Percentiles rank a stretch among this genome's conserved stretches.
Conservation (phyloP, 2,797 vertebrate genomes). For the Chaunax sp. region DNA sequence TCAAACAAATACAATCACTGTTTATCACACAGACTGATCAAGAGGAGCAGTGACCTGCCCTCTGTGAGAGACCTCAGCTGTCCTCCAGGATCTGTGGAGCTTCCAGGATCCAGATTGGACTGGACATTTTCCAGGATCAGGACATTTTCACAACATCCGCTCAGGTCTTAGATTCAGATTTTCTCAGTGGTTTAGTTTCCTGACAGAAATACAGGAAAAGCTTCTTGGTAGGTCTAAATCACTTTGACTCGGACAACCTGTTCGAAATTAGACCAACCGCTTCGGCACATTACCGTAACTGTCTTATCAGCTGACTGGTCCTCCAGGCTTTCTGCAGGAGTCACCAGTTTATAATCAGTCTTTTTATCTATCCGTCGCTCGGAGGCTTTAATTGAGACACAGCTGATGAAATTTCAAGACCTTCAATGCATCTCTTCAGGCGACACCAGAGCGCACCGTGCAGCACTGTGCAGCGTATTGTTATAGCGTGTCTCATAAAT, state of each 20-base stretch:
- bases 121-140: too few relatives aligned
- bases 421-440: slow-evolving; percentile 24
- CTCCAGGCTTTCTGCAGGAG: slow-evolving; percentile 43
- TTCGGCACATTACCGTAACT: slow-evolving; percentile 56
- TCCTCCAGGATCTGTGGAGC: neutral
- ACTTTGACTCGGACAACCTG: slow-evolving; percentile 64
- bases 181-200: slow-evolving; percentile 13
- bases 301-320: slow-evolving; percentile 54
- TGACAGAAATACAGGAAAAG: slow-evolving; percentile 43
- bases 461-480: neutral
- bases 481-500: slow-evolving; percentile 55
- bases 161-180: slow-evolving; percentile 2
- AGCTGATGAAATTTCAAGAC: slow-evolving; percentile 41
- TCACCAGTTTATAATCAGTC: slow-evolving; percentile 1
- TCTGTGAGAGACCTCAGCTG: slow-evolving; percentile 23
- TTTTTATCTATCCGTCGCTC: neutral
- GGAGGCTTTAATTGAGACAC: neutral
- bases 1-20: too few relatives aligned
- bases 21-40: too few relatives aligned
- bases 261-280: slow-evolving; percentile 69
- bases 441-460: slow-evolving; percentile 14
- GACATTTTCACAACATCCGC: slow-evolving; percentile 44
- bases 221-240: slow-evolving; percentile 33
- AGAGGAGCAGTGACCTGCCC: slow-evolving; percentile 6
- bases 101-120: too few relatives aligned